phyloP scores from a whole-genome alignment of 2,797 vertebrate species.

The Geotrypetes seraphini region DNA sequence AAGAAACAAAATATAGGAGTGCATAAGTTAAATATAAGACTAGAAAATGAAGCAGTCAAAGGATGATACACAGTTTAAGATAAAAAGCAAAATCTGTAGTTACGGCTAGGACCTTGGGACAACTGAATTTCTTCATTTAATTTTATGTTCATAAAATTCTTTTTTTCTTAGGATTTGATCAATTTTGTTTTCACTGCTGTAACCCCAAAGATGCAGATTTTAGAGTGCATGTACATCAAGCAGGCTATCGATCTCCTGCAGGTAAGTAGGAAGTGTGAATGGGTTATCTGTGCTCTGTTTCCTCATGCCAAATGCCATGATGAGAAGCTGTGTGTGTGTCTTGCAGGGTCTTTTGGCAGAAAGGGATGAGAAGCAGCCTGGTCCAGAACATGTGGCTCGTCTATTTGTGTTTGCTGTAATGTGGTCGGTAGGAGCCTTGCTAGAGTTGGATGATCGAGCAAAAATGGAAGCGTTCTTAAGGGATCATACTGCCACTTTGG shows the following conservation, averaged over 20 bases:
- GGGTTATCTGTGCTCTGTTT: too few relatives aligned
- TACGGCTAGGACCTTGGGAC: too few relatives aligned
- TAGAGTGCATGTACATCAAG: constrained; percentile 78
- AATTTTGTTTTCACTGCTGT: constrained; percentile 66
- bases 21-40: too few relatives aligned
- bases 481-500: constrained; percentile 41
- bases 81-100: too few relatives aligned
- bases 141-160: too few relatives aligned
- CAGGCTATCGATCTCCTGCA: constrained; percentile 73
- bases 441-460: constrained; percentile 64
- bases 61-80: too few relatives aligned
- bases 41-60: too few relatives aligned
- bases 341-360: constrained; percentile 61
- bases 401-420: constrained; percentile 67
- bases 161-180: constrained; percentile 54
- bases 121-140: too few relatives aligned
- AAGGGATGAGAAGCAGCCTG: constrained; percentile 48
- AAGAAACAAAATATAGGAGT: too few relatives aligned
- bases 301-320: too few relatives aligned
- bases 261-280: constrained; percentile 52
- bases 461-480: constrained; percentile 68
- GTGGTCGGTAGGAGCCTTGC: constrained; percentile 70
- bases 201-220: constrained; percentile 66
- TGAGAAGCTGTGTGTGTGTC: background rate
- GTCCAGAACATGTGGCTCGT: constrained; percentile 40